Evolutionary conservation across 2,113 vertebrate genomes (phyloP).

Genomic region (Bothrops jararaca): DNA sequence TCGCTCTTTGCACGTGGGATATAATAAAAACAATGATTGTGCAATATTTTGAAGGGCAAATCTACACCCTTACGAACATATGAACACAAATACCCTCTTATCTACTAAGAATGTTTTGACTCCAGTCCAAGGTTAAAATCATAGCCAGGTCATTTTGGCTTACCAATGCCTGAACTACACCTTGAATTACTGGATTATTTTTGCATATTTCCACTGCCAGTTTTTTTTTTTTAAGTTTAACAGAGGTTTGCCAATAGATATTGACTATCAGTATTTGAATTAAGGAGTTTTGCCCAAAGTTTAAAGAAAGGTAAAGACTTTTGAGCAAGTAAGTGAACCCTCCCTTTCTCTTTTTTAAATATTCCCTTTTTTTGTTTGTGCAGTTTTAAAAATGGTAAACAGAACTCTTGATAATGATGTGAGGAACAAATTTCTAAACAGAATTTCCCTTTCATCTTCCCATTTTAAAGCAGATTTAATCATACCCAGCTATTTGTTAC

Average conservation of each 20-base stretch:
- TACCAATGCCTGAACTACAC: not conserved
- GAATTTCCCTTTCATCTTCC: not conserved
- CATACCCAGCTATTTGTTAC: not conserved
- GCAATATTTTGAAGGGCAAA: not conserved
- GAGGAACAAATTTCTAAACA: not conserved
- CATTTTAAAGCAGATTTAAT: not conserved
- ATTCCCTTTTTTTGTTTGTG: not conserved
- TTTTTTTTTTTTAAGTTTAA: not conserved
- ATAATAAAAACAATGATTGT: not conserved
- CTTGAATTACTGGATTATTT: not conserved
- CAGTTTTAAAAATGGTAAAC: not conserved
- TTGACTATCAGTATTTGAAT: not conserved
- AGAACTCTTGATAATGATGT: not conserved
- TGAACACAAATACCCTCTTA: not conserved
- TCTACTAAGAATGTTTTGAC: not conserved
- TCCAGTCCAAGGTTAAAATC: not conserved
- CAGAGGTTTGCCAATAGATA: not conserved
- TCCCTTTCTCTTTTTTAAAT: not conserved
- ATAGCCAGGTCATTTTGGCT: not conserved
- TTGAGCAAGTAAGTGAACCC: not conserved
- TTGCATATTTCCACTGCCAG: not conserved
- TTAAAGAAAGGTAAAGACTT: not conserved
- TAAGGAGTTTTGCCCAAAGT: not conserved
- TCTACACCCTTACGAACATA: not conserved
- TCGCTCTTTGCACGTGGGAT: not conserved